Evolutionary conservation across 2,888 invertebrate genomes (phyloP).

Genomic region (Chorisops tibialis): DNA sequence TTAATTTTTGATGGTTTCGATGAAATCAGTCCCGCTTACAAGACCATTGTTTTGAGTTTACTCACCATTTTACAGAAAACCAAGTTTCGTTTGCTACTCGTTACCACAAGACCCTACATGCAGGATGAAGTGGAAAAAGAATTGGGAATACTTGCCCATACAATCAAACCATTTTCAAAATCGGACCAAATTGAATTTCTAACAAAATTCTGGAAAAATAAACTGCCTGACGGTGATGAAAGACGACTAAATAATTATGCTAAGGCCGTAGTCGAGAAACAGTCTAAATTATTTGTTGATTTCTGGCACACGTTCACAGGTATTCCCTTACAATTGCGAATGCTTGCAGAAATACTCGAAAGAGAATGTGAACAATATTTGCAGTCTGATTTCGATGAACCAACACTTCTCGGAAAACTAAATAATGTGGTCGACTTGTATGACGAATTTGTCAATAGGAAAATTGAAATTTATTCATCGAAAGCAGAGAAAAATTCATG

Average conservation of each 20-base stretch:
- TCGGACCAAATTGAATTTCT: not conserved
- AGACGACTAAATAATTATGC: not conserved
- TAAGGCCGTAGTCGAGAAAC: not conserved
- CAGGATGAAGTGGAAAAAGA: not conserved
- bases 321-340: constrained; percentile 4
- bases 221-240: no score
- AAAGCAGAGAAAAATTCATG: no score
- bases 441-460: constrained; percentile 3
- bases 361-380: not conserved
- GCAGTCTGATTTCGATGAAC: no score
- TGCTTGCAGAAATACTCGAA: constrained; percentile 11
- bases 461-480: constrained; percentile 5
- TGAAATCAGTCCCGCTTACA: constrained; percentile 8
- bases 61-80: not conserved
- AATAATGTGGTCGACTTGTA: constrained; percentile 6
- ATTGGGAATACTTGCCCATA: not conserved
- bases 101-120: constrained; percentile 8
- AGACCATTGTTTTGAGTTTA: constrained; percentile 5
- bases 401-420: not conserved
- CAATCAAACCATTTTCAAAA: no score
- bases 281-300: not conserved
- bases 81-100: not conserved
- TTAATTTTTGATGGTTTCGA: constrained; percentile 18
- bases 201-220: not conserved
- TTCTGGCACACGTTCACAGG: constrained; percentile 8